Evolutionary conservation across 2,888 invertebrate genomes (phyloP), one percentile per base, ranked within the genome.

Genomic region (Nephrotoma guestfalica): DNA sequence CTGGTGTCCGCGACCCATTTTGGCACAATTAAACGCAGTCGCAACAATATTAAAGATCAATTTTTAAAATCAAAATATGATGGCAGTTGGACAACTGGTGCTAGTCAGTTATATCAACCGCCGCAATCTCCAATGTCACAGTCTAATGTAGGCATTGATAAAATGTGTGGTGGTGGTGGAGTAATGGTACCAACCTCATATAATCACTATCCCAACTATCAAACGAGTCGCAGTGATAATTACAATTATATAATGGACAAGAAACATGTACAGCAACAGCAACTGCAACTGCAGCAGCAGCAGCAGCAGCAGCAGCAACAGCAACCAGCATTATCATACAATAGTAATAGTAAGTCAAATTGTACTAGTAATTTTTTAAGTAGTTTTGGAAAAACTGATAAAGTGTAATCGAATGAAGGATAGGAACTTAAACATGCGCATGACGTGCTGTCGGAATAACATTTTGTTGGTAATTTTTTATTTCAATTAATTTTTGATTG

Each of bases 371-470:
- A 84, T 42, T 84, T 84, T 89, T 90, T 91, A 88, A 91, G 90
- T 89, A 91, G 91, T 89, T 91, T 91, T 88, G 91, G 91, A 86
- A 89, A 89, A 89, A 90, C 90, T 88, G 91, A 91, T 89, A 91
- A 91, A 88, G 91, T 91, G 88, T 91, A 90, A 90, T 71, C 71
- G 71, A 71, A 71, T 71, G 30, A 71, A 71, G 30, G 30, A 30
- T 71, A 71, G 71, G 71, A 30, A 71, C 71, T 0, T 71, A 9
- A 30, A 30, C 9, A 51, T 15, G 51, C 51, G 9, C 71, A 2
- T 30, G n/a, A n/a, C n/a, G 2, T 71, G 71, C 71, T 71, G 71
- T 30, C 30, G 30, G 9, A 9, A 57, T 57, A 15, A 57, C 9
- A 13, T 47, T 47, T 47, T 18, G 30, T 71, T 71, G 30, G 18